Evolutionary conservation across 2,113 vertebrate species (phyloP).

Genomic region (Progne subis): DNA sequence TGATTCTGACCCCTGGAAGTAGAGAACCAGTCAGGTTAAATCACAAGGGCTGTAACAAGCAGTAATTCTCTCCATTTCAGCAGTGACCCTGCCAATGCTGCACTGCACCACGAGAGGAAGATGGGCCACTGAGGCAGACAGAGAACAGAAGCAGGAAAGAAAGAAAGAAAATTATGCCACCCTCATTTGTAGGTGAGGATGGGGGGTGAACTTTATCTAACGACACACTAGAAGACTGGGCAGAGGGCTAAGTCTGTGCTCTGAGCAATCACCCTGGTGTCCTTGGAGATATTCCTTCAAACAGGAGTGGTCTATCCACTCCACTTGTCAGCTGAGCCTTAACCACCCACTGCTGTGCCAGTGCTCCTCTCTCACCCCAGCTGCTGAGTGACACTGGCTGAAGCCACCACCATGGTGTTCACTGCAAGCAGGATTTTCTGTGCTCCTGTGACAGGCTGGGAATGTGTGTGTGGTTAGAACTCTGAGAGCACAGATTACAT

Average conservation of each 20-base stretch:
- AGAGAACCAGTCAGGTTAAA: not conserved
- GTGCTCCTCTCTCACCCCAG: not conserved
- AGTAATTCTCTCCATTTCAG: not conserved
- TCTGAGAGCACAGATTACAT: rapidly evolving
- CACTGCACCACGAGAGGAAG: not conserved
- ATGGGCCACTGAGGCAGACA: not conserved
- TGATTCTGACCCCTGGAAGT: not conserved
- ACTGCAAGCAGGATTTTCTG: not conserved
- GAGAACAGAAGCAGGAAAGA: not conserved
- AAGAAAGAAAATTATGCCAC: not conserved
- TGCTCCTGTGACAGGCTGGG: not conserved
- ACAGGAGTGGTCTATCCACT: not conserved
- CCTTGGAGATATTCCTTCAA: not conserved
- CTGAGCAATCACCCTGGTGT: rapidly evolving
- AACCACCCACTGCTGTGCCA: rapidly evolving
- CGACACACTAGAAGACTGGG: not conserved
- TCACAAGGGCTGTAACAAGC: not conserved
- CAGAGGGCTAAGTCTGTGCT: not conserved
- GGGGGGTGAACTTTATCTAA: not conserved
- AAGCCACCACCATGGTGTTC: rapidly evolving
- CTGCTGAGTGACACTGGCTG: not conserved
- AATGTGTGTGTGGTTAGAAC: rapidly evolving
- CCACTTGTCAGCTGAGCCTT: not conserved
- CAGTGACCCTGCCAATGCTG: not conserved
- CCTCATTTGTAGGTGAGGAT: not conserved